Conservation (phyloP, 2,888 invertebrate species). For the Mythimna albipuncta region DNA sequence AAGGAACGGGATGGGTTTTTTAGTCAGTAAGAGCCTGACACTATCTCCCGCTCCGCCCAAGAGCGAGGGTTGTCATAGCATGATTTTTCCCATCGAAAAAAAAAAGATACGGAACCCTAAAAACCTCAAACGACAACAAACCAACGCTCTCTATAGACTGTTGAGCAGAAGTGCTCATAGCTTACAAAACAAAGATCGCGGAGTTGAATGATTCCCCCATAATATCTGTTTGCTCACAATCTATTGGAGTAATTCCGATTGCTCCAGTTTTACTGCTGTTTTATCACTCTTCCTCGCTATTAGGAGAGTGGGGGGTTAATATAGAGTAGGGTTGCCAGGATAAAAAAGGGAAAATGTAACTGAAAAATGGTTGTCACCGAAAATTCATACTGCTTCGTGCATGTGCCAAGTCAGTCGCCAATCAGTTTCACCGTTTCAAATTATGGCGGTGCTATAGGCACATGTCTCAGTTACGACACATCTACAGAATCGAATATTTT, state of each 20-base stretch:
- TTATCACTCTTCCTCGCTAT: constrained; percentile 73
- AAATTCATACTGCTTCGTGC: background rate
- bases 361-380: background rate
- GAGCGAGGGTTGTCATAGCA: too few species aligned
- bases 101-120: too few species aligned
- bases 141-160: constrained; percentile 19
- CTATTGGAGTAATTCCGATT: constrained; percentile 63
- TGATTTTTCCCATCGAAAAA: too few species aligned
- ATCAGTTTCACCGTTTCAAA: background rate
- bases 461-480: background rate
- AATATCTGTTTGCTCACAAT: constrained; percentile 63
- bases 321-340: constrained; percentile 35
- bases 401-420: background rate
- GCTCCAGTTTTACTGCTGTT: constrained; percentile 72
- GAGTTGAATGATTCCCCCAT: constrained; percentile 51
- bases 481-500: too few species aligned
- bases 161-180: constrained; percentile 24
- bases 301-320: constrained; percentile 65
- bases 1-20: too few species aligned
- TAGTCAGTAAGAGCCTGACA: too few species aligned
- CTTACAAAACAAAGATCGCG: constrained; percentile 47
- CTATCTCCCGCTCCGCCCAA: too few species aligned
- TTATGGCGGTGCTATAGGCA: background rate
- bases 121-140: constrained; percentile 16
- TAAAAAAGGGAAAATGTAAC: background rate